phyloP scores from a whole-genome alignment of 2,113 vertebrate genomes.

The Sigmodon hispidus region DNA sequence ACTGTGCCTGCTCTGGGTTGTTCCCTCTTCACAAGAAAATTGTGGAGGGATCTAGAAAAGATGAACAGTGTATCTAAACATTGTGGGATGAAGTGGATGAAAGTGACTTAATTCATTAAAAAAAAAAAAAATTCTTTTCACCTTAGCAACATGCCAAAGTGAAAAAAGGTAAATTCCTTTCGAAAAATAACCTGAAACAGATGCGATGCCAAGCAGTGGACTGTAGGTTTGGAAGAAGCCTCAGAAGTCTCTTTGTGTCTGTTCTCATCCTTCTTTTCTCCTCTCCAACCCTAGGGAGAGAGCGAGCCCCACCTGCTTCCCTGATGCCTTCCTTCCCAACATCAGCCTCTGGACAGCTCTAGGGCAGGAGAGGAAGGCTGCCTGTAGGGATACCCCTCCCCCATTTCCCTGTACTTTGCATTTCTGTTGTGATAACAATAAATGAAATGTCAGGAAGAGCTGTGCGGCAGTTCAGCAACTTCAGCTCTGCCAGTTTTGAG shows the following conservation, averaged over 20 bases:
- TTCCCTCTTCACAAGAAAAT: neutral
- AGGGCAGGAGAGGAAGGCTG: neutral
- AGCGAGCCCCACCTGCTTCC: constrained; percentile 16
- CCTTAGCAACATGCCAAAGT: constrained; percentile 18
- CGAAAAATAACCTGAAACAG: neutral
- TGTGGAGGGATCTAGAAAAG: constrained; percentile 3
- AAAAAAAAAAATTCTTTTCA: neutral
- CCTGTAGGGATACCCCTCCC: neutral
- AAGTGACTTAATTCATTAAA: neutral
- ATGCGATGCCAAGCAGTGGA: neutral
- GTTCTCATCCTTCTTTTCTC: neutral
- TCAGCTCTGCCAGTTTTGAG: neutral
- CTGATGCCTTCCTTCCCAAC: neutral
- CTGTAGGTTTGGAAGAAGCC: neutral
- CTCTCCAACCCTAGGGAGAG: neutral
- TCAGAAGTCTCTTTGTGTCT: neutral
- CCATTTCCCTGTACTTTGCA: neutral
- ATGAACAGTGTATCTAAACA: neutral
- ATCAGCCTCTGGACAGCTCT: neutral
- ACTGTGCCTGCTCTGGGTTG: neutral
- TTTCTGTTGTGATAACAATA: constrained; percentile 14
- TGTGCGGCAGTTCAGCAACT: neutral
- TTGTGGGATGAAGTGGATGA: neutral
- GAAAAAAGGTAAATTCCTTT: neutral
- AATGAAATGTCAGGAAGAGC: neutral